Percentiles rank a stretch among this genome's conserved stretches.
These are phyloP conservation scores for Matsumurasca onukii DNA, from an alignment of 1,140 invertebrate genomes.

Conservation along the genomic window DNA sequence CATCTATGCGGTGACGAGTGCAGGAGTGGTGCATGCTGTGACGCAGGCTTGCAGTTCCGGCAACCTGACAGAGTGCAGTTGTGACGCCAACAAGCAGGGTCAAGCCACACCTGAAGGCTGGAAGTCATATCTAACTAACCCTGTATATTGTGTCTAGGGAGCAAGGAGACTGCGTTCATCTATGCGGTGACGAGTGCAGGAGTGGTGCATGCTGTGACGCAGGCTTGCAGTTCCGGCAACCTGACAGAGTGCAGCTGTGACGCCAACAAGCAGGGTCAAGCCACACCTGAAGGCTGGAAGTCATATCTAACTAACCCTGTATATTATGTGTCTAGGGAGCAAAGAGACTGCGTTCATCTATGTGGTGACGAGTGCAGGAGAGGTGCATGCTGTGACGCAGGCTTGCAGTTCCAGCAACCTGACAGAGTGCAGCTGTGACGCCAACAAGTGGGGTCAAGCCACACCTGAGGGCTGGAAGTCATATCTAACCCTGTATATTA, in stretches of 20 bases:
- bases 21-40: constrained; percentile 65
- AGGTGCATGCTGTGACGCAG: constrained; percentile 64
- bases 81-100: constrained; percentile 56
- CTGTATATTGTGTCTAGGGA: constrained; percentile 53
- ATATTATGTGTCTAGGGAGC: constrained; percentile 54
- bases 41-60: constrained; percentile 65
- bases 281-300: constrained; percentile 61
- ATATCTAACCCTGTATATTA: no score
- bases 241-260: constrained; percentile 68
- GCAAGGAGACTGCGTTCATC: constrained; percentile 66
- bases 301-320: no score
- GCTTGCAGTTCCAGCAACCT: constrained; percentile 65
- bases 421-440: constrained; percentile 66
- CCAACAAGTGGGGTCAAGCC: constrained; percentile 51
- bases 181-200: constrained; percentile 67
- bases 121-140: no score
- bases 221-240: constrained; percentile 64
- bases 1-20: constrained; percentile 65
- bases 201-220: constrained; percentile 64
- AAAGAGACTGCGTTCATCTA: constrained; percentile 69
- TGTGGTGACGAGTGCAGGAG: constrained; percentile 65
- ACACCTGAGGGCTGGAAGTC: constrained; percentile 64
- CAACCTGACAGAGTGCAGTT: constrained; percentile 66
- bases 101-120: constrained; percentile 57
- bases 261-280: constrained; percentile 52